A percentile compares a stretch with the other conserved stretches of the same genome.
Conservation (phyloP, 2,888 invertebrate species). For the Elgonia sp. region DNA sequence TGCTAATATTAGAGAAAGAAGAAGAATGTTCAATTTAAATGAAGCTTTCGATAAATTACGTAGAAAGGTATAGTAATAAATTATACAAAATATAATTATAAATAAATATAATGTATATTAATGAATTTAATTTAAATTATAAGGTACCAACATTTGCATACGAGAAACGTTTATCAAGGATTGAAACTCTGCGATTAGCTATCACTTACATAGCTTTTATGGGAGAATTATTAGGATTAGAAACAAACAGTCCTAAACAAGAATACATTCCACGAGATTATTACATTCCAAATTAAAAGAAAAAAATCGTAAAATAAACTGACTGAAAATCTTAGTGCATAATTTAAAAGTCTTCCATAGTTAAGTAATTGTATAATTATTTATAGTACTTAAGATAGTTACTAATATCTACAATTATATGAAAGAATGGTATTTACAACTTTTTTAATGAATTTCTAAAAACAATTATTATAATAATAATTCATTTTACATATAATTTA, state of each 20-base stretch:
- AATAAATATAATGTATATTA: no score
- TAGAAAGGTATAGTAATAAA: slow-evolving; percentile 90
- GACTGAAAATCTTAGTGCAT: slow-evolving; percentile 45
- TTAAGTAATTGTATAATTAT: no score
- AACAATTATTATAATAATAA: no score
- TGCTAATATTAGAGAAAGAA: slow-evolving; percentile 96
- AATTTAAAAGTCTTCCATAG: slow-evolving; percentile 38
- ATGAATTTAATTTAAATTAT: no score
- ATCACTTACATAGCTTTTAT: slow-evolving; percentile 99
- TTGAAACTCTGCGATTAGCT: slow-evolving; percentile 97
- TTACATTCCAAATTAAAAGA: slow-evolving; percentile 83
- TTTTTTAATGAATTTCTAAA: no score
- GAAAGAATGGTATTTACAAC: no score
- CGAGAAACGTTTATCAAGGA: slow-evolving; percentile 97
- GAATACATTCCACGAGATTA: slow-evolving; percentile 86
- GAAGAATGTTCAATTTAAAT: slow-evolving; percentile 98
- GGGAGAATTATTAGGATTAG: slow-evolving; percentile 92
- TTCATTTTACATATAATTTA: no score
- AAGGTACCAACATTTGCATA: slow-evolving; percentile 98
- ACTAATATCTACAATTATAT: no score
- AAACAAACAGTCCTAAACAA: slow-evolving; percentile 84
- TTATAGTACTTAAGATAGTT: no score
- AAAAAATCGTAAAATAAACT: slow-evolving; percentile 19
- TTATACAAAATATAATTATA: no score
- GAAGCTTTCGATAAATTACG: slow-evolving; percentile 97